Evolutionary conservation across 2,797 vertebrate species (phyloP).

Genomic region (Darevskia mixta): DNA sequence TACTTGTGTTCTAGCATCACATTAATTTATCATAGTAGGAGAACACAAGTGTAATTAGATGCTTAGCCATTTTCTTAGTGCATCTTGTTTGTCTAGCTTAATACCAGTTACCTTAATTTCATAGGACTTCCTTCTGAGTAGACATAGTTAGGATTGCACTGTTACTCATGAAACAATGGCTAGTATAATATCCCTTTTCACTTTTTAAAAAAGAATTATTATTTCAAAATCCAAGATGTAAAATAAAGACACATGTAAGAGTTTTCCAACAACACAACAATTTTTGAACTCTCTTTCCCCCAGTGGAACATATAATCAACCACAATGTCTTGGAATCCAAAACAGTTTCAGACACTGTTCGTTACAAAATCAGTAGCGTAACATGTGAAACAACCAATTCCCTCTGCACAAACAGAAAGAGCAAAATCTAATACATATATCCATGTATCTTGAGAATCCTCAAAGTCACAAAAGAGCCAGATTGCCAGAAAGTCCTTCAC

Average conservation of each 20-base stretch:
- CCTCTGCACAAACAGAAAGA: background rate
- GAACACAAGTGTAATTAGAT: background rate
- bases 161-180: background rate
- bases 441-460: background rate
- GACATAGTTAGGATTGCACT: too few relatives aligned
- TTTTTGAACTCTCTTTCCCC: background rate
- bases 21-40: too few relatives aligned
- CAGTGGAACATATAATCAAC: background rate
- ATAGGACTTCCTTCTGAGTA: too few relatives aligned
- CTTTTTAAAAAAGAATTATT: background rate
- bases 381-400: background rate
- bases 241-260: background rate
- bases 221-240: background rate
- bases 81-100: background rate
- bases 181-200: background rate
- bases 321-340: background rate
- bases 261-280: background rate
- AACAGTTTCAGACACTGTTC: background rate
- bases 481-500: constrained; percentile 4
- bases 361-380: constrained; percentile 9
- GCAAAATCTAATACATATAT: background rate
- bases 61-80: background rate
- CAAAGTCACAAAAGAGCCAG: background rate
- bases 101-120: too few relatives aligned
- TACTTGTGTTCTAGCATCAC: too few relatives aligned